phyloP scores from a whole-genome alignment of 2,113 vertebrate species.

The Sander lucioperca region DNA sequence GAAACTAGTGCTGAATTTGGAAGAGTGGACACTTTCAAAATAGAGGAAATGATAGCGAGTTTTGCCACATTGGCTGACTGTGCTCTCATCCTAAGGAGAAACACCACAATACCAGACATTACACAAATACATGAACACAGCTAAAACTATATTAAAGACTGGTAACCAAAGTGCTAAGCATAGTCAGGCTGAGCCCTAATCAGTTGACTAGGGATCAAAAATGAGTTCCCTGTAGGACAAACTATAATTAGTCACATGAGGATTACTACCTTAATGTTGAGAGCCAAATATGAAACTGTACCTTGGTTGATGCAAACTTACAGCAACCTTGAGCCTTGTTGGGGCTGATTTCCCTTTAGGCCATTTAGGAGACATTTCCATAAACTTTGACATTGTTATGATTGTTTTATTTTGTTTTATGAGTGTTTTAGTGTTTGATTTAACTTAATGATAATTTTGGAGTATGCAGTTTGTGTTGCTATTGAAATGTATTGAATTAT shows the following conservation, averaged over 20 bases:
- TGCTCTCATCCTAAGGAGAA: neutral
- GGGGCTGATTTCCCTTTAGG: neutral
- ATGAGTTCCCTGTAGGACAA: neutral
- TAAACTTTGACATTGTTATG: neutral
- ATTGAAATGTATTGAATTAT: neutral
- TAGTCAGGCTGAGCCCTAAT: neutral
- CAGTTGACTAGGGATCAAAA: neutral
- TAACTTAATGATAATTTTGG: neutral
- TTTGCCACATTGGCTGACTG: neutral
- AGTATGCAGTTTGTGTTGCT: neutral
- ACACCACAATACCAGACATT: neutral
- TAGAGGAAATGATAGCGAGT: too few relatives aligned
- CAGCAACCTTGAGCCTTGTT: neutral
- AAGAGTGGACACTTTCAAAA: neutral
- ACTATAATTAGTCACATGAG: conserved; percentile 5
- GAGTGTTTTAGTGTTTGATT: neutral
- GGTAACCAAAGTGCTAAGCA: neutral
- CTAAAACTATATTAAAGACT: neutral
- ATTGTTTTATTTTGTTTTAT: neutral
- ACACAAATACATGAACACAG: neutral
- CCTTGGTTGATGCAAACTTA: neutral
- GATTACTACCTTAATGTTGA: neutral
- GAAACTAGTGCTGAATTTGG: neutral
- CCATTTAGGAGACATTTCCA: neutral
- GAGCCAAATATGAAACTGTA: conserved; percentile 1